Conservation (phyloP, 2,797 vertebrate species). For the Podarcis siculus region DNA sequence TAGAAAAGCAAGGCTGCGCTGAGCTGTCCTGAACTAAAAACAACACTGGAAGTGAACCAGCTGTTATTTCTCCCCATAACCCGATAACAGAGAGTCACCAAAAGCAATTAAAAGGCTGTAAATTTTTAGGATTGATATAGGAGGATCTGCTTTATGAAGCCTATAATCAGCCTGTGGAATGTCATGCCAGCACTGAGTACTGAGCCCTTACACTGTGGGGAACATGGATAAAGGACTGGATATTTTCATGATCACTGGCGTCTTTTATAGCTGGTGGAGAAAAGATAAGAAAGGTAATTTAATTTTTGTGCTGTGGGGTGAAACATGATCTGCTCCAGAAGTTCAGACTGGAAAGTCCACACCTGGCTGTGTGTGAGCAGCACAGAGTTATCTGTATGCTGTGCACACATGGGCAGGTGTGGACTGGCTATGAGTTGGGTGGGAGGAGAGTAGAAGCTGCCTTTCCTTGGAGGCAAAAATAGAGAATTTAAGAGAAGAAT, state of each 20-base stretch:
- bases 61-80: constrained; percentile 20
- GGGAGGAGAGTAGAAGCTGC: background rate
- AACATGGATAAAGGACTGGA: constrained; percentile 5
- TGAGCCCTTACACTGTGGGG: constrained; percentile 1
- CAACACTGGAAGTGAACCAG: constrained; percentile 4
- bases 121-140: constrained; percentile 10
- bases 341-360: background rate
- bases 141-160: constrained; percentile 38
- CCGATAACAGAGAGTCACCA: constrained; percentile 10
- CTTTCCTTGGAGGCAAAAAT: constrained; percentile 2
- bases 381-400: background rate
- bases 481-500: background rate
- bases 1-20: background rate
- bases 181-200: rapidly evolving
- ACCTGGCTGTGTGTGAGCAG: background rate
- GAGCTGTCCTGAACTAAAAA: background rate
- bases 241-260: constrained; percentile 22
- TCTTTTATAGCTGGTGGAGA: constrained; percentile 12
- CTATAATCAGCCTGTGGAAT: background rate
- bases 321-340: background rate
- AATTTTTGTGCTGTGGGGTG: background rate
- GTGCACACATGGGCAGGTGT: background rate
- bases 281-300: constrained; percentile 35
- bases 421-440: background rate
- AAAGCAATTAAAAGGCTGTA: constrained; percentile 19